Conservation (phyloP, 2,888 invertebrate genomes). For the Parnassius mnemosyne region DNA sequence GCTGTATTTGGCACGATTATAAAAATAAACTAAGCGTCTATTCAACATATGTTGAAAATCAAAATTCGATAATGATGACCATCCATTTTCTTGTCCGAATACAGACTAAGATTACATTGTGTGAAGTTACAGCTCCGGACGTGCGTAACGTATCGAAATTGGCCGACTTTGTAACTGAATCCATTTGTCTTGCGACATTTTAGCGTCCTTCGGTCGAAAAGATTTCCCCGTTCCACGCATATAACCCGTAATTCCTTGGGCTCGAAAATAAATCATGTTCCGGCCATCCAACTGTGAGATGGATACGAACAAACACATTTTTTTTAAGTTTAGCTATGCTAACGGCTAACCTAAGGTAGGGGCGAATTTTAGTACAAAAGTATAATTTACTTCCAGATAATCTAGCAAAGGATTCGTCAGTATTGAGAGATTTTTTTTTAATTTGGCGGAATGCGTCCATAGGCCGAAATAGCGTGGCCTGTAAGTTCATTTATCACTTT, state of each 20-base stretch:
- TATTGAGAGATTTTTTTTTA: no score
- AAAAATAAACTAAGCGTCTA: no score
- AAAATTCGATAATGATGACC: neutral
- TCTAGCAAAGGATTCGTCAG: no score
- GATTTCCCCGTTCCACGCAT: neutral
- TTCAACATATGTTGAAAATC: neutral
- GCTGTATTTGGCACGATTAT: no score
- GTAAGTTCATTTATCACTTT: no score
- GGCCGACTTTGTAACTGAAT: neutral
- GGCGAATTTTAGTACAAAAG: no score
- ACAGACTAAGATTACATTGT: neutral
- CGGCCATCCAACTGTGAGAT: neutral
- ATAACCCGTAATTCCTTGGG: neutral
- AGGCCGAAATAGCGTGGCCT: no score
- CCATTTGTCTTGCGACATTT: conserved; percentile 2
- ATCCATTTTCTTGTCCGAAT: neutral
- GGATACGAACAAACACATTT: neutral
- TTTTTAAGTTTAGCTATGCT: neutral
- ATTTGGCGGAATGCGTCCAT: no score
- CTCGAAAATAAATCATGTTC: conserved; percentile 1
- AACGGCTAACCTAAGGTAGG: no score
- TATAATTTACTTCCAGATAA: no score
- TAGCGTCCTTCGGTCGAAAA: neutral
- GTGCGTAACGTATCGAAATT: neutral
- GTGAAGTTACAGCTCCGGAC: neutral